These are phyloP conservation scores for Poeciliopsis presidionis DNA, from an alignment of 2,797 vertebrate genomes.

Conservation along the genomic window DNA sequence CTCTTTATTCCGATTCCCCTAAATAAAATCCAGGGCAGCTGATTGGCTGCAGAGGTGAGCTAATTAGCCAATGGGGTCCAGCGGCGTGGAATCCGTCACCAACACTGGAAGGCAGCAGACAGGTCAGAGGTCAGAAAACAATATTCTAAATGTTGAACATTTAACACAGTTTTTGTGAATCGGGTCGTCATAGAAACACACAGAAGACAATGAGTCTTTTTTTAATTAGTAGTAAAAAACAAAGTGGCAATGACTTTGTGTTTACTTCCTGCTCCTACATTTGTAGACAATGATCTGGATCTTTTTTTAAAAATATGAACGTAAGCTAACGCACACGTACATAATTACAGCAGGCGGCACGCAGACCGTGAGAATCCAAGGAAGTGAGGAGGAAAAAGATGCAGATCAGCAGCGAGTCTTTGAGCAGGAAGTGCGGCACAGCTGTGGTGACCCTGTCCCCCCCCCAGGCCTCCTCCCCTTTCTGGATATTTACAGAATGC, in stretches of 20 bases:
- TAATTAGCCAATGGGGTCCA: neutral
- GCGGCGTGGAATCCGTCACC: neutral
- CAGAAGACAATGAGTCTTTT: neutral
- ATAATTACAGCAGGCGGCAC: neutral
- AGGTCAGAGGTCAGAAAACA: neutral
- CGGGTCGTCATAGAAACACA: neutral
- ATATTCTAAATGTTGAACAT: neutral
- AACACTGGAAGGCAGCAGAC: neutral
- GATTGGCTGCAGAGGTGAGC: neutral
- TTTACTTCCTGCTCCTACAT: neutral
- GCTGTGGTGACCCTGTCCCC: slow-evolving; percentile 46
- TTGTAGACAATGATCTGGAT: too few species aligned
- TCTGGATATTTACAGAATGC: slow-evolving; percentile 69
- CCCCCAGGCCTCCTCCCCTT: slow-evolving; percentile 41
- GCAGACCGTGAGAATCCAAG: slow-evolving; percentile 49
- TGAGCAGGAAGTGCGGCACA: slow-evolving; percentile 34
- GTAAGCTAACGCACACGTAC: too few species aligned
- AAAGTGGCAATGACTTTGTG: neutral
- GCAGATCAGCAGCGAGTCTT: slow-evolving; percentile 33
- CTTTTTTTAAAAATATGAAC: too few species aligned
- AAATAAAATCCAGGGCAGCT: neutral
- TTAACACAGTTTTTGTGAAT: neutral
- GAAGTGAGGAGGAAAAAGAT: slow-evolving; percentile 38
- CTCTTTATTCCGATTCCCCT: neutral
- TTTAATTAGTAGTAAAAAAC: neutral